Conservation (phyloP, 2,113 vertebrate genomes). For the Stegostoma tigrinum region DNA sequence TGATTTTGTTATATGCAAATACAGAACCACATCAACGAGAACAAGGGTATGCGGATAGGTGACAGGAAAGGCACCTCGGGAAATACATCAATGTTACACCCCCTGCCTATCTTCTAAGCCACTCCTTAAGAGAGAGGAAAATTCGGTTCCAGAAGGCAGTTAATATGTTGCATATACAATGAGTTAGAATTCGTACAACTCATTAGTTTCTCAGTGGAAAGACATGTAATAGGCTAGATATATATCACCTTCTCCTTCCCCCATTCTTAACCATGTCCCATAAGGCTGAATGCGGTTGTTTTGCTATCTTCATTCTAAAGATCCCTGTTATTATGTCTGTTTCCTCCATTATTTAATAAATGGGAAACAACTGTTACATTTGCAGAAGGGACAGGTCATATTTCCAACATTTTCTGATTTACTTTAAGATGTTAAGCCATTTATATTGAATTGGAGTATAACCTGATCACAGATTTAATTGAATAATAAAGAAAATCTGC, state of each 20-base stretch:
- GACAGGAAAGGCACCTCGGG: too few species aligned
- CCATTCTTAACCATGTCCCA: too few species aligned
- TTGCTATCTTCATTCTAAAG: neutral
- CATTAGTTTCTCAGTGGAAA: too few species aligned
- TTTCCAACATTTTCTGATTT: neutral
- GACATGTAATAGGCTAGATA: too few species aligned
- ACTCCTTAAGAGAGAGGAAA: too few species aligned
- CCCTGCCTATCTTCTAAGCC: too few species aligned
- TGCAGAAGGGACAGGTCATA: neutral
- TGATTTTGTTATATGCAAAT: too few species aligned
- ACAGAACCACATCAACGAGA: too few species aligned
- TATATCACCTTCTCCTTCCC: too few species aligned
- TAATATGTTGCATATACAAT: neutral
- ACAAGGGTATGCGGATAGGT: too few species aligned
- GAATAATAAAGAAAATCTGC: neutral
- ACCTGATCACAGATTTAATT: neutral
- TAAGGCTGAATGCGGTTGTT: neutral
- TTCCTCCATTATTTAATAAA: neutral
- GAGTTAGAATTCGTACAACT: too few species aligned
- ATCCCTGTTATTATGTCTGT: neutral
- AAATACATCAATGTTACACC: too few species aligned
- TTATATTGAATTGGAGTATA: neutral
- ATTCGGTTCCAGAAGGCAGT: neutral
- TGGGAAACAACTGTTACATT: neutral
- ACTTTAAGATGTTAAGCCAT: neutral